Evolutionary conservation across 2,797 vertebrate species (phyloP).

Genomic region (Aphelocoma californica): DNA sequence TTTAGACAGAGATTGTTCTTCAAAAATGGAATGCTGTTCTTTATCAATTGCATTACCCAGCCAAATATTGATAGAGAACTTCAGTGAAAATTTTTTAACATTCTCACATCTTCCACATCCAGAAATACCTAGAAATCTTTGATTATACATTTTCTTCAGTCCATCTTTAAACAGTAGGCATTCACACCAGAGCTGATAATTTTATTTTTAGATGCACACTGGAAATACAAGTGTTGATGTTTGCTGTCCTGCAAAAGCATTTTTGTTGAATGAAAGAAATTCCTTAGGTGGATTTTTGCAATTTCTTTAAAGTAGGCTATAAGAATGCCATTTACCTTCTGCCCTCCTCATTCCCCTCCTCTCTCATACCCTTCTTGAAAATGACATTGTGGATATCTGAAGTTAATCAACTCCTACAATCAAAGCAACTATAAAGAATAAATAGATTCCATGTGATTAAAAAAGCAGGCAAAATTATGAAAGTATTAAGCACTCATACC

Average conservation of each 20-base stretch:
- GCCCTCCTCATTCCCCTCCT: background rate
- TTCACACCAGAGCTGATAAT: background rate
- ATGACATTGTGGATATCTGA: background rate
- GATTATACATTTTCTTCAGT: background rate
- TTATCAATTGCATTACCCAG: constrained; percentile 7
- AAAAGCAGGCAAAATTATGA: background rate
- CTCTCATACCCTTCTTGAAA: rapidly evolving
- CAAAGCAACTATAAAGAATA: background rate
- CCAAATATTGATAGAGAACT: background rate
- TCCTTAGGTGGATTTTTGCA: background rate
- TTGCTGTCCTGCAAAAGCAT: background rate
- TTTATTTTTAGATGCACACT: background rate
- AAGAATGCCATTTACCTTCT: background rate
- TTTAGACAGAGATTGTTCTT: background rate
- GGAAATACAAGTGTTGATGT: background rate
- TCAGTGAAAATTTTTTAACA: background rate
- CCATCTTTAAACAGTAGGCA: background rate
- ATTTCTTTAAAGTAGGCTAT: background rate
- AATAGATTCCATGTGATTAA: background rate
- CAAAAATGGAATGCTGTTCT: constrained; percentile 38
- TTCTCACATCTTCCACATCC: background rate
- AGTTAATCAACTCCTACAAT: background rate
- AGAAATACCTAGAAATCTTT: background rate
- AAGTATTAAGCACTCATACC: background rate
- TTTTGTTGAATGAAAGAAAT: background rate